Conservation (phyloP, 2,113 vertebrate species). For the Podiceps cristatus region DNA sequence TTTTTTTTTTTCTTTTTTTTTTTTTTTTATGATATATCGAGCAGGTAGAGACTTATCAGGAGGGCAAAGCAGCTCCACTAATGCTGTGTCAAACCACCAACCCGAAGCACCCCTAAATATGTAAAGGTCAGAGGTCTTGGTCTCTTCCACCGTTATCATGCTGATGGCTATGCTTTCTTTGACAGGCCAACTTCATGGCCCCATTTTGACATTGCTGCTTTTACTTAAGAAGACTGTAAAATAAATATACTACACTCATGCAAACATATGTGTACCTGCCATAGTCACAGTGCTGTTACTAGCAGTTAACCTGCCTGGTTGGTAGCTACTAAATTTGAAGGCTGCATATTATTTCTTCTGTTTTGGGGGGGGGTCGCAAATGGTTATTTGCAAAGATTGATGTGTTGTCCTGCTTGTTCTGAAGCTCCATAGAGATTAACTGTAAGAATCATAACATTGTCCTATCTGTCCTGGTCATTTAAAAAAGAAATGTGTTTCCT, state of each 20-base stretch:
- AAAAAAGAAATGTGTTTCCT: slow-evolving; percentile 19
- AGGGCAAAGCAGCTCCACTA: background rate
- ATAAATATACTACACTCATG: background rate
- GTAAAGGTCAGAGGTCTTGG: background rate
- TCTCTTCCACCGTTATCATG: accelerated
- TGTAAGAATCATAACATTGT: background rate
- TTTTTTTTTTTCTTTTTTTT: background rate
- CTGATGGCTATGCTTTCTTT: background rate
- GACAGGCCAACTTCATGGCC: background rate
- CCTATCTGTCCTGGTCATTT: background rate
- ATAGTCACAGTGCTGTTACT: background rate
- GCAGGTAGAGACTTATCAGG: background rate
- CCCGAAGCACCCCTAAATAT: background rate
- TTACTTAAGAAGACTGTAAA: background rate
- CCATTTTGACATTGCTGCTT: background rate
- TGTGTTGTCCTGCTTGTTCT: background rate
- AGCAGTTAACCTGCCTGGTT: background rate
- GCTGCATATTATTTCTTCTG: background rate
- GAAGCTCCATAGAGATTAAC: background rate
- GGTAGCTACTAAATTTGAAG: background rate
- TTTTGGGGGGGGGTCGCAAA: background rate
- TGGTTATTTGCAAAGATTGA: background rate
- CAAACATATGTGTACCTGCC: background rate
- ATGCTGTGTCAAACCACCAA: background rate
- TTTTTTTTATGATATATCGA: background rate